A percentile compares a stretch with the other conserved stretches of the same genome.
Conservation (phyloP, 2,113 vertebrate species). For the Nipponia nippon region DNA sequence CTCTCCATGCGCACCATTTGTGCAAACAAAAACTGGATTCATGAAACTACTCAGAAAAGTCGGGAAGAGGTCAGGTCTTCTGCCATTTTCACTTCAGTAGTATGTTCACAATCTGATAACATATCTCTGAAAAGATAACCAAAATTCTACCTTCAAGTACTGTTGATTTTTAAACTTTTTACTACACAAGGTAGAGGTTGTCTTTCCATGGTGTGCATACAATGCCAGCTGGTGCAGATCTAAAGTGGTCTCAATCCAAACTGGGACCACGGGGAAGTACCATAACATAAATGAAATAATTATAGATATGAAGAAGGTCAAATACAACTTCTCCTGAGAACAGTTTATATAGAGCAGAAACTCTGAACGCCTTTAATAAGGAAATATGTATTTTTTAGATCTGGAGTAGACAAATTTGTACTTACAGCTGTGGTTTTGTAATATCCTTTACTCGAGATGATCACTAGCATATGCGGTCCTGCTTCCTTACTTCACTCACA, state of each 20-base stretch:
- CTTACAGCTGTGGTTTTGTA: background rate
- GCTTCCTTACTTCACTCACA: background rate
- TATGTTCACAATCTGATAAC: background rate
- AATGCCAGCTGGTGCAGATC: background rate
- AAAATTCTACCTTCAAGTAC: background rate
- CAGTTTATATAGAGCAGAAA: background rate
- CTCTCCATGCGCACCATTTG: background rate
- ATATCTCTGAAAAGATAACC: background rate
- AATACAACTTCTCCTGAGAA: background rate
- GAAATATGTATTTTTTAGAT: background rate
- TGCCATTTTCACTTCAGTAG: background rate
- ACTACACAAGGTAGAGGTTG: background rate
- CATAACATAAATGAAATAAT: background rate
- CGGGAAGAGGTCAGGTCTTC: background rate
- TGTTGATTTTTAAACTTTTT: background rate
- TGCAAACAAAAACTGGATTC: constrained; percentile 5
- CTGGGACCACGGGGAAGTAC: background rate
- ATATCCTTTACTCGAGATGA: background rate
- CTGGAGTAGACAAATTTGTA: background rate
- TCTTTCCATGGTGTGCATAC: background rate
- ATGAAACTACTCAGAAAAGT: background rate
- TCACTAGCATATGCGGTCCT: background rate
- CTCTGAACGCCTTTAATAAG: background rate
- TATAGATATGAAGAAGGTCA: background rate
- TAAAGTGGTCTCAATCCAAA: background rate